Percentiles rank a stretch among this genome's conserved stretches.
Conservation (phyloP, 2,113 vertebrate species). For the Grantiella picta region DNA sequence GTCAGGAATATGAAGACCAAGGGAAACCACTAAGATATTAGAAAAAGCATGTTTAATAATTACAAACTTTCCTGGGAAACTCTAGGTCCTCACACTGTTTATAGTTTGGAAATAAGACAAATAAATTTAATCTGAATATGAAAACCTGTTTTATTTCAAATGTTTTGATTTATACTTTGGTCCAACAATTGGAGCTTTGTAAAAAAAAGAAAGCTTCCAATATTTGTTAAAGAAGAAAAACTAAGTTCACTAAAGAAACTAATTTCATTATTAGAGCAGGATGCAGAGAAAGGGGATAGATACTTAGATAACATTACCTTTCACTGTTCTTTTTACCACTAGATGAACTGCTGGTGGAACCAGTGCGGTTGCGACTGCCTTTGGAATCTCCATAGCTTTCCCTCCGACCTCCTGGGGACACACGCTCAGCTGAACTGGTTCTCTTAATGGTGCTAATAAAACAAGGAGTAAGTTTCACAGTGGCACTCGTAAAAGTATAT, state of each 20-base stretch:
- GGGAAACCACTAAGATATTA: not conserved
- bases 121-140: not conserved
- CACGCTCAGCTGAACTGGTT: slow-evolving; percentile 90
- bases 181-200: not conserved
- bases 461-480: not conserved
- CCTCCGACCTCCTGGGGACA: slow-evolving; percentile 84
- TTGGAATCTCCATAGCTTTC: slow-evolving; percentile 88
- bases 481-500: not conserved
- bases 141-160: not conserved
- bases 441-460: slow-evolving; percentile 86
- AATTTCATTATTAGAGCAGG: not conserved
- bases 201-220: not conserved
- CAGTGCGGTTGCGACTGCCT: slow-evolving; percentile 86
- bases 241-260: not conserved
- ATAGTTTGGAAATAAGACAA: not conserved
- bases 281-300: not conserved
- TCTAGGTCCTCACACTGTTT: not conserved
- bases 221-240: not conserved
- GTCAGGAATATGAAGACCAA: not conserved
- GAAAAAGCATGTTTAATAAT: not conserved
- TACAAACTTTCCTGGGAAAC: not conserved
- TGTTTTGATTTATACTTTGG: not conserved
- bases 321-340: slow-evolving; percentile 93
- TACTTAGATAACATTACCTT: slow-evolving; percentile 72
- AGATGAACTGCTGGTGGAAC: slow-evolving; percentile 92